A percentile compares a stretch with the other conserved stretches of the same genome.
Evolutionary conservation across 1,140 invertebrate genomes (phyloP).

Genomic region (Cydia splendana): DNA sequence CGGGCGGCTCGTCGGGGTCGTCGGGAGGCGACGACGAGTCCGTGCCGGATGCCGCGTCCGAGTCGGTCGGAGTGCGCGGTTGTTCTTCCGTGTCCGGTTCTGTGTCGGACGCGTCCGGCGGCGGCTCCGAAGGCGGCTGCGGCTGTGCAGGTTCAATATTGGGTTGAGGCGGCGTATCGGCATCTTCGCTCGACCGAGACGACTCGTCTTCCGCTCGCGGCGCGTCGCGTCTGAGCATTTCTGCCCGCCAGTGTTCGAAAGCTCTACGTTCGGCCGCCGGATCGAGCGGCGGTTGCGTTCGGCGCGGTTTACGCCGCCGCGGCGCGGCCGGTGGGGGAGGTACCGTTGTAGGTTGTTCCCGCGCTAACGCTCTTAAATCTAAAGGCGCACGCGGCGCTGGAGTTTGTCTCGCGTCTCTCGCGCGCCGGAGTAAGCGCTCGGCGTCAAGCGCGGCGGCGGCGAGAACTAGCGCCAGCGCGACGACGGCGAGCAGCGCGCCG

Average conservation of each 20-base stretch:
- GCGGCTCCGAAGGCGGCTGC: slow-evolving; percentile 24
- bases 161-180: slow-evolving; percentile 36
- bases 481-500: slow-evolving; percentile 46
- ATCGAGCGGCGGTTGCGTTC: slow-evolving; percentile 42
- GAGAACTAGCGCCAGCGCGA: slow-evolving; percentile 52
- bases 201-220: slow-evolving; percentile 48
- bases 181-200: slow-evolving; percentile 54
- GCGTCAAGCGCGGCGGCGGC: slow-evolving; percentile 54
- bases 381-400: slow-evolving; percentile 45
- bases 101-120: slow-evolving; percentile 36
- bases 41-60: slow-evolving; percentile 47
- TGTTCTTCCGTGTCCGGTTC: slow-evolving; percentile 42
- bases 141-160: slow-evolving; percentile 28
- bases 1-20: slow-evolving; percentile 33
- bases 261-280: slow-evolving; percentile 53
- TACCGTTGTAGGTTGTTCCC: slow-evolving; percentile 28
- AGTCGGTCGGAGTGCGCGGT: slow-evolving; percentile 40
- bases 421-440: slow-evolving; percentile 53
- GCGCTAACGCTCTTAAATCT: slow-evolving; percentile 45
- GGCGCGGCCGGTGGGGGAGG: slow-evolving; percentile 34
- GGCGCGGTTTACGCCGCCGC: slow-evolving; percentile 34
- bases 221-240: slow-evolving; percentile 45
- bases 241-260: slow-evolving; percentile 58
- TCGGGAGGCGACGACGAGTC: slow-evolving; percentile 46
- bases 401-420: slow-evolving; percentile 42